Evolutionary conservation across 2,888 invertebrate genomes (phyloP).

Genomic region (Athrips mouffetella): DNA sequence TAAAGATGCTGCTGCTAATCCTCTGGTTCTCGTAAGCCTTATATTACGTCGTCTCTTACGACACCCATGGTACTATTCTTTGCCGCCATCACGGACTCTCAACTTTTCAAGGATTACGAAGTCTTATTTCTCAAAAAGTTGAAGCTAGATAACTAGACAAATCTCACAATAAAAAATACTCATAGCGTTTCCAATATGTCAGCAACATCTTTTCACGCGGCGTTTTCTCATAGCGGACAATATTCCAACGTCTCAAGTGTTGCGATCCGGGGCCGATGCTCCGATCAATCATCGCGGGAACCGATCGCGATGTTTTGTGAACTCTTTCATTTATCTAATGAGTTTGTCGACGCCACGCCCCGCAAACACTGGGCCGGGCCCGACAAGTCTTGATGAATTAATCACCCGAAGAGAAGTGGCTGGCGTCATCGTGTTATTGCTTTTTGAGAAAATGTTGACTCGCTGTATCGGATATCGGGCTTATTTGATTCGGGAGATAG

Average conservation of each 20-base stretch:
- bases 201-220: background rate
- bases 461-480: slow-evolving; percentile 4
- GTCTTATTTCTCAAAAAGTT: no score
- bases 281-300: slow-evolving; percentile 55
- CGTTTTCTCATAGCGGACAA: background rate
- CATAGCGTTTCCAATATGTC: background rate
- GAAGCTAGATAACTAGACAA: background rate
- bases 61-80: no score
- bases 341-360: slow-evolving; percentile 37
- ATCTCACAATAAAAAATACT: background rate
- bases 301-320: slow-evolving; percentile 51
- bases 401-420: slow-evolving; percentile 28
- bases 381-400: slow-evolving; percentile 59
- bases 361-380: slow-evolving; percentile 34
- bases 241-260: slow-evolving; percentile 4
- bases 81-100: no score
- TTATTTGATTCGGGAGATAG: background rate
- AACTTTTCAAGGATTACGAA: no score
- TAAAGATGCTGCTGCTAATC: no score
- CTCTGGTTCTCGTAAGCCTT: no score
- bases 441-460: slow-evolving; percentile 13
- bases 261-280: slow-evolving; percentile 1
- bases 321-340: slow-evolving; percentile 76
- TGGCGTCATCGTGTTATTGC: slow-evolving; percentile 12
- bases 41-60: no score